Evolutionary conservation across 2,113 vertebrate genomes (phyloP).

Genomic region (Oryzias woworae): DNA sequence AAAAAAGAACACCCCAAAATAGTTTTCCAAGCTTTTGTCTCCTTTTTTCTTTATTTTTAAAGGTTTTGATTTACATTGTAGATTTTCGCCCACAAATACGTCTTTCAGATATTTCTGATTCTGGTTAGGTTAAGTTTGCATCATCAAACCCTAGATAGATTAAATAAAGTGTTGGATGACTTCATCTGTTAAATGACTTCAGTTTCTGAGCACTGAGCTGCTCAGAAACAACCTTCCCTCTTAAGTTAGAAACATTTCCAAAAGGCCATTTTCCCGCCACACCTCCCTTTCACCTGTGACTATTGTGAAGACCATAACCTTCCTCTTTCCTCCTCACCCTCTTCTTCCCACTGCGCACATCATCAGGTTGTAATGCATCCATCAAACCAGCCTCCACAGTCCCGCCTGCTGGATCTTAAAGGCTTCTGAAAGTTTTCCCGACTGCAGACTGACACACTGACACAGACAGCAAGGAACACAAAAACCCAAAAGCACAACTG

Average conservation of each 20-base stretch:
- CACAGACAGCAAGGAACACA: slow-evolving; percentile 23
- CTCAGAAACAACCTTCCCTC: slow-evolving; percentile 32
- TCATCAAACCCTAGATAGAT: no score
- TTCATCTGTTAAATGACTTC: no score
- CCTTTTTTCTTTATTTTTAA: no score
- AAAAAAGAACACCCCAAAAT: no score
- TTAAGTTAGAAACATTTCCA: slow-evolving; percentile 4
- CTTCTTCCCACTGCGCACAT: slow-evolving; percentile 25
- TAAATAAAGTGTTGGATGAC: no score
- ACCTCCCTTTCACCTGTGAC: slow-evolving; percentile 28
- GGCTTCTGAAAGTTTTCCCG: slow-evolving; percentile 20
- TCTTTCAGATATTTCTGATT: no score
- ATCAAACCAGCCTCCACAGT: slow-evolving; percentile 37
- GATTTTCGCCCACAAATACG: no score
- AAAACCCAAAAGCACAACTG: slow-evolving; percentile 40
- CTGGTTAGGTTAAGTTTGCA: no score
- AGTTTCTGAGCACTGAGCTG: not conserved
- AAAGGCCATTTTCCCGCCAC: slow-evolving; percentile 18
- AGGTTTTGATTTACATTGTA: no score
- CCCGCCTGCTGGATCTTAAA: slow-evolving; percentile 39
- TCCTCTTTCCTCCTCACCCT: slow-evolving; percentile 15
- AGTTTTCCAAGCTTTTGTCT: no score
- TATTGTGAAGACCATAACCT: slow-evolving; percentile 1
- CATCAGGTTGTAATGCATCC: slow-evolving; percentile 49
- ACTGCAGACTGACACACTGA: slow-evolving; percentile 21